A percentile compares a stretch with the other conserved stretches of the same genome.
Conservation (phyloP, 2,888 invertebrate genomes). For the Chrysolina americana region DNA sequence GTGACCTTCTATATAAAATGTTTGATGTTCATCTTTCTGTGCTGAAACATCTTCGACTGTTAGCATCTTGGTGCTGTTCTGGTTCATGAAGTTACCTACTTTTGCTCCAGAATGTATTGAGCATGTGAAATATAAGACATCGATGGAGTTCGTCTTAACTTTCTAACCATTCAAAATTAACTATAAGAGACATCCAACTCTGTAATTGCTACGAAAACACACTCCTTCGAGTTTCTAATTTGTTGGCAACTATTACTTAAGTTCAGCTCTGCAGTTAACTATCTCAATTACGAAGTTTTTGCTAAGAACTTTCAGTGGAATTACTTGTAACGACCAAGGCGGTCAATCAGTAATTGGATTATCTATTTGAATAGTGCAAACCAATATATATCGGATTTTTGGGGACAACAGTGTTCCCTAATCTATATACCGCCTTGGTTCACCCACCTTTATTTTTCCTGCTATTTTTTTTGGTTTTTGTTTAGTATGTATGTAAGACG, state of each 20-base stretch:
- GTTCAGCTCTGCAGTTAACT: slow-evolving; percentile 41
- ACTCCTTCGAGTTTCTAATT: slow-evolving; percentile 49
- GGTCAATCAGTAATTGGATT: slow-evolving; percentile 32
- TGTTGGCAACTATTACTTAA: slow-evolving; percentile 49
- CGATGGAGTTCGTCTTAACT: slow-evolving; percentile 21
- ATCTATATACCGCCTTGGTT: too few relatives aligned
- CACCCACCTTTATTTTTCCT: too few relatives aligned
- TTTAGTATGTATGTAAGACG: too few relatives aligned
- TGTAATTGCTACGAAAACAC: slow-evolving; percentile 53
- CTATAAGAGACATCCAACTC: slow-evolving; percentile 50
- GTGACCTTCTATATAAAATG: too few relatives aligned
- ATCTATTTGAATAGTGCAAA: slow-evolving; percentile 12
- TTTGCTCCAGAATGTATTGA: not conserved
- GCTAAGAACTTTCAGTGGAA: slow-evolving; percentile 33
- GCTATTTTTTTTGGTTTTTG: too few relatives aligned
- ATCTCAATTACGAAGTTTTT: slow-evolving; percentile 50
- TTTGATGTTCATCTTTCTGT: not conserved
- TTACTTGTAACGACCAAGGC: slow-evolving; percentile 29
- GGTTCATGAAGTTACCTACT: not conserved
- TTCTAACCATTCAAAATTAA: slow-evolving; percentile 39
- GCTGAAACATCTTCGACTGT: not conserved
- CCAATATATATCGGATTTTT: not conserved
- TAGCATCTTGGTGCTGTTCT: not conserved
- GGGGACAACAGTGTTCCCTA: too few relatives aligned
- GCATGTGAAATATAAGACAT: slow-evolving; percentile 18